phyloP scores from a whole-genome alignment of 2,113 vertebrate species.

The Hyperoodon ampullatus region DNA sequence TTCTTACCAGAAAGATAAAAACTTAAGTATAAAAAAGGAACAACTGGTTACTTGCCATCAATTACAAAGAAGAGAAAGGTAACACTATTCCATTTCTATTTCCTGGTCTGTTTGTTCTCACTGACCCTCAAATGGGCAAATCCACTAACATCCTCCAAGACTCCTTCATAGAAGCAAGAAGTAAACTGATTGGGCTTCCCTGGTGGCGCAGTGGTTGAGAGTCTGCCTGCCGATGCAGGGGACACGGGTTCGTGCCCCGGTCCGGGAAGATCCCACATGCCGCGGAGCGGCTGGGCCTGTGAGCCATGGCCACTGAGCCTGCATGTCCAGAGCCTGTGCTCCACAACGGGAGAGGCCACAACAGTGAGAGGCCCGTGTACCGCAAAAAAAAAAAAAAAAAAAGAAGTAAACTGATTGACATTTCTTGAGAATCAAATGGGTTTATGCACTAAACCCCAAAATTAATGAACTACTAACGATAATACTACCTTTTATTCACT shows the following conservation, averaged over 20 bases:
- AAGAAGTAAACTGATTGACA: not conserved
- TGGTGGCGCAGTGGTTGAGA: no score
- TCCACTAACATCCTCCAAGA: not conserved
- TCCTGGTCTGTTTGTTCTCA: not conserved
- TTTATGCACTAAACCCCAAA: conserved; percentile 9
- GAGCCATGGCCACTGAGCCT: no score
- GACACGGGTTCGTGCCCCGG: no score
- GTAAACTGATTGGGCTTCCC: not conserved
- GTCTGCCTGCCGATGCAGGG: no score
- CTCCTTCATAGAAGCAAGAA: not conserved
- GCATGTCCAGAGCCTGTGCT: no score
- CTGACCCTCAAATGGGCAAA: conserved; percentile 11
- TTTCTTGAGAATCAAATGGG: conserved; percentile 11
- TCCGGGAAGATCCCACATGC: no score
- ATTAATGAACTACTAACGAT: conserved; percentile 19
- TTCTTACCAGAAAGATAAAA: conserved; percentile 7
- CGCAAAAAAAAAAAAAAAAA: no score
- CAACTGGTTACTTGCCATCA: not conserved
- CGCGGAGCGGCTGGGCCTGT: no score
- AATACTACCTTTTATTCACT: not conserved
- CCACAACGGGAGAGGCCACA: no score
- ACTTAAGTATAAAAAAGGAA: not conserved
- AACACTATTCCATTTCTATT: not conserved
- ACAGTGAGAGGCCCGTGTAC: no score
- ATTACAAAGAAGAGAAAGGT: not conserved